phyloP scores from a whole-genome alignment of 2,113 vertebrate species.

The Pelvicachromis taeniatus region DNA sequence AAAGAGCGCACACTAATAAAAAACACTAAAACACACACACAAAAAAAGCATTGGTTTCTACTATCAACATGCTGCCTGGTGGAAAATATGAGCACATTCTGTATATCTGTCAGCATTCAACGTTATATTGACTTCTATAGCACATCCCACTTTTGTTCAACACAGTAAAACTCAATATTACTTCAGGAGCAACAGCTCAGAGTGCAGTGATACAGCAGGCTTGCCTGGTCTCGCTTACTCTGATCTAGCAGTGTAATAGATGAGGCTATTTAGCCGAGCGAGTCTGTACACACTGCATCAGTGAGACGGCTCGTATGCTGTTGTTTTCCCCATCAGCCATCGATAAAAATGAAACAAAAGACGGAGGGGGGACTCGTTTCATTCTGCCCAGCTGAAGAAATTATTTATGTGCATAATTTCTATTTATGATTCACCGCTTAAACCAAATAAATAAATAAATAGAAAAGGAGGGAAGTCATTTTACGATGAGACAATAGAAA shows the following conservation, averaged over 20 bases:
- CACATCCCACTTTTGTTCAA: background rate
- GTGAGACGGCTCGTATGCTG: background rate
- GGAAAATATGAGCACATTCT: background rate
- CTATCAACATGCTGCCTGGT: background rate
- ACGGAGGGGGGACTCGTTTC: background rate
- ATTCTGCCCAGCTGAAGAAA: slow-evolving; percentile 2
- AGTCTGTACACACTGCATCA: slow-evolving; percentile 1
- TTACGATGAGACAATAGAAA: background rate
- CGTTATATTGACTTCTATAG: background rate
- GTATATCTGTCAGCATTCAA: background rate
- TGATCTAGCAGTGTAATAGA: slow-evolving; percentile 17
- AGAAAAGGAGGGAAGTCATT: background rate
- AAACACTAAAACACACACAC: too few relatives aligned
- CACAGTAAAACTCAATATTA: background rate
- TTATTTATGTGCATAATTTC: slow-evolving; percentile 15
- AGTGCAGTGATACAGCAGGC: background rate
- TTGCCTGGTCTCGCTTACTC: background rate
- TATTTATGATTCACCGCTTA: background rate
- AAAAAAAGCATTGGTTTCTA: background rate
- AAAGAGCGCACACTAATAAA: background rate
- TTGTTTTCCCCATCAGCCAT: slow-evolving; percentile 12
- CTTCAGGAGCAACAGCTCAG: background rate
- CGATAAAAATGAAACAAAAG: slow-evolving; percentile 17
- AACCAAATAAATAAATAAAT: background rate
- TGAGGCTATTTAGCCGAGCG: slow-evolving; percentile 5